These are phyloP conservation scores for Actenoides lindsayi DNA, from an alignment of 2,113 vertebrate species.

Conservation along the genomic window DNA sequence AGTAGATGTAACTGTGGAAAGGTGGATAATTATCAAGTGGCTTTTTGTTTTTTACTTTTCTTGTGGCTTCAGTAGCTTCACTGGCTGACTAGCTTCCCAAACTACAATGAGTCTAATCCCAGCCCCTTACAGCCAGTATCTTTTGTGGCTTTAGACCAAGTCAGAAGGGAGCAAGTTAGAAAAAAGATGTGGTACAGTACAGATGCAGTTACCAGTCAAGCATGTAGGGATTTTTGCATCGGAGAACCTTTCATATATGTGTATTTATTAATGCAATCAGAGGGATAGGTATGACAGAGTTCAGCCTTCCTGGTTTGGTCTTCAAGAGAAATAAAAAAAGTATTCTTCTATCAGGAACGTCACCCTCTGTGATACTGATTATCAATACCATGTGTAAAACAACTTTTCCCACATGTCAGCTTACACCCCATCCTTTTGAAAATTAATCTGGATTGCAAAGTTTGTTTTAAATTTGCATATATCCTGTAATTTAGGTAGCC, in stretches of 20 bases:
- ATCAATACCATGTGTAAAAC: background rate
- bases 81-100: background rate
- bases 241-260: background rate
- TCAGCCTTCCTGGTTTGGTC: background rate
- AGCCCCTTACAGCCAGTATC: background rate
- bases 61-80: background rate
- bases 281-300: background rate
- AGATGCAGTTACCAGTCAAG: background rate
- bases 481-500: slow-evolving; percentile 72
- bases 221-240: background rate
- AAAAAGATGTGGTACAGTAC: background rate
- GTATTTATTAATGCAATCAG: background rate
- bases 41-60: background rate
- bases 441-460: background rate
- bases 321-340: background rate
- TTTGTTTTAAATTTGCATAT: background rate
- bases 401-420: background rate
- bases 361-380: background rate
- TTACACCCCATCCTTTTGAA: background rate
- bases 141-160: background rate
- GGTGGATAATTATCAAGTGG: background rate
- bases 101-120: background rate
- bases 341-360: background rate
- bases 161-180: background rate
- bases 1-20: background rate